phyloP scores from a whole-genome alignment of 1,140 invertebrate species.

The Cecropterus lyciades region DNA sequence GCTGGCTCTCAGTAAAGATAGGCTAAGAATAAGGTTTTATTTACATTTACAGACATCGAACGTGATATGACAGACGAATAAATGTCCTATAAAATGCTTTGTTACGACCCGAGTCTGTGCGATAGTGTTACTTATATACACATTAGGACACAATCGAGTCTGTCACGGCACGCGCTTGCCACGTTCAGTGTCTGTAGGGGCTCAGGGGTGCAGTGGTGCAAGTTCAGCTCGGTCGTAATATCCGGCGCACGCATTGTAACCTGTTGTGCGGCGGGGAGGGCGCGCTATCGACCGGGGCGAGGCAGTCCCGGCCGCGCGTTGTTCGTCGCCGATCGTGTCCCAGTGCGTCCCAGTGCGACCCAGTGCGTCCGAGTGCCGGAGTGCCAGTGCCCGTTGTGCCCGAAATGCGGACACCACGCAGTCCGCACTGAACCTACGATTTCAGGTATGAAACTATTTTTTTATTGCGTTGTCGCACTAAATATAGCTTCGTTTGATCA shows the following conservation, averaged over 20 bases:
- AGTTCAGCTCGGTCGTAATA: constrained; percentile 16
- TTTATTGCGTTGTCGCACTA: constrained; percentile 2
- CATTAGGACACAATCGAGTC: no score
- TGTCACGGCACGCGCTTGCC: no score
- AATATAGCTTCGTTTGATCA: constrained; percentile 21
- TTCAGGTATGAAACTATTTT: constrained; percentile 43
- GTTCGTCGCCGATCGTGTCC: constrained; percentile 28
- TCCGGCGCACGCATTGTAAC: constrained; percentile 61
- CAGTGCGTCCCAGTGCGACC: constrained; percentile 17
- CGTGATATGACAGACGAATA: no score
- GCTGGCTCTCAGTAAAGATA: no score
- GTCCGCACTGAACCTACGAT: constrained; percentile 52
- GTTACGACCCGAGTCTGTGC: no score
- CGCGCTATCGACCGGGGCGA: constrained; percentile 65
- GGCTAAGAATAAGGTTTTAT: no score
- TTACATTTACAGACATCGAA: no score
- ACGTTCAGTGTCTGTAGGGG: no score
- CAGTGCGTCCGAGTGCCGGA: constrained; percentile 28
- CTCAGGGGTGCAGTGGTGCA: constrained; percentile 2
- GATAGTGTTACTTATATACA: no score
- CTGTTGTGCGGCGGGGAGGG: constrained; percentile 57
- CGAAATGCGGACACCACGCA: constrained; percentile 52
- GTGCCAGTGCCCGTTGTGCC: constrained; percentile 38
- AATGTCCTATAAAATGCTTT: no score
- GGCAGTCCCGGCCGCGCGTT: constrained; percentile 49